phyloP scores from a whole-genome alignment of 2,888 invertebrate species.

The Selenia dentaria region DNA sequence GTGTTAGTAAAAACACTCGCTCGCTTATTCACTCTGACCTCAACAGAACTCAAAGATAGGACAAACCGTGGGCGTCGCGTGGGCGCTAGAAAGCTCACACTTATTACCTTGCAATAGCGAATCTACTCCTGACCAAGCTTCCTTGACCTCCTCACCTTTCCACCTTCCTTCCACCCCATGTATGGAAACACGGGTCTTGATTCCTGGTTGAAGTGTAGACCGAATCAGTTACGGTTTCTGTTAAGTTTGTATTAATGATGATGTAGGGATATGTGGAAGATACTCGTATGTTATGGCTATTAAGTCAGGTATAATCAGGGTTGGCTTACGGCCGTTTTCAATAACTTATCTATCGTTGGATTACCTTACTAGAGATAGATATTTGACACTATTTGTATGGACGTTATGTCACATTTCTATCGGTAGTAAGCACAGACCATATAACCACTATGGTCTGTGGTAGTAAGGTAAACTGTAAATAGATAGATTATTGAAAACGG shows the following conservation, averaged over 20 bases:
- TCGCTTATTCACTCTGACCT: slow-evolving; percentile 41
- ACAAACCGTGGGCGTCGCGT: slow-evolving; percentile 70
- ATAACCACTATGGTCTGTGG: too few species aligned
- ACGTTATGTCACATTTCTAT: too few species aligned
- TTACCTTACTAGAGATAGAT: too few species aligned
- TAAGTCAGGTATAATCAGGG: slow-evolving; percentile 29
- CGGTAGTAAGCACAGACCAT: too few species aligned
- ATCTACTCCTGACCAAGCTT: slow-evolving; percentile 54
- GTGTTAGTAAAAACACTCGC: too few species aligned
- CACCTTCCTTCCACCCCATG: slow-evolving; percentile 5
- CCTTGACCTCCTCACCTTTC: slow-evolving; percentile 21
- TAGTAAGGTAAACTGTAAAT: too few species aligned
- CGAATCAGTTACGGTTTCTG: slow-evolving; percentile 66
- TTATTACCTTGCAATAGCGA: slow-evolving; percentile 66
- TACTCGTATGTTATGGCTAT: slow-evolving; percentile 22
- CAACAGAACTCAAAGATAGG: slow-evolving; percentile 55
- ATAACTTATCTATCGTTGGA: too few species aligned
- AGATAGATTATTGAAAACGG: too few species aligned
- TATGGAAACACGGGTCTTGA: slow-evolving; percentile 36
- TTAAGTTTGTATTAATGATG: slow-evolving; percentile 69
- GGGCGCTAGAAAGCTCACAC: slow-evolving; percentile 74
- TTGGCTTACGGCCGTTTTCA: too few species aligned
- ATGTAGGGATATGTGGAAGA: slow-evolving; percentile 58
- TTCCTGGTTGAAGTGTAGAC: slow-evolving; percentile 55
- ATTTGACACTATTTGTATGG: too few species aligned